Percentiles rank a stretch among this genome's conserved stretches.
Conservation (phyloP, 2,888 invertebrate species). For the Carcina quercana region DNA sequence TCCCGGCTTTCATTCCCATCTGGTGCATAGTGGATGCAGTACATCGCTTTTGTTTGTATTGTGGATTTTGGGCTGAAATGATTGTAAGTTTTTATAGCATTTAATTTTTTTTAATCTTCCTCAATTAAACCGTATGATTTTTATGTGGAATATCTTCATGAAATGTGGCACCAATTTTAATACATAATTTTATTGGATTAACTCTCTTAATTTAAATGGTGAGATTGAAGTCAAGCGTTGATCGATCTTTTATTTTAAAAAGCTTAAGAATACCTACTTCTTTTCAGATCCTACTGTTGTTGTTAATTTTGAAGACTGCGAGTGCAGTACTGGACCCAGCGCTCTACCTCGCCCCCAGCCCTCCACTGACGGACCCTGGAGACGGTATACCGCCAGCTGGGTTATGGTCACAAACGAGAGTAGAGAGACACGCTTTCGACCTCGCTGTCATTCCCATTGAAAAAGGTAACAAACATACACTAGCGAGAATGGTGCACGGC, state of each 20-base stretch:
- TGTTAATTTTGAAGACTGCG: conserved; percentile 20
- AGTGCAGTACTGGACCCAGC: conserved; percentile 49
- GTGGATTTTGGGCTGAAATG: no score
- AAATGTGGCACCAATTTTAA: not conserved
- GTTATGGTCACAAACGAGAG: conserved; percentile 30
- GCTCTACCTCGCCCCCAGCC: conserved; percentile 49
- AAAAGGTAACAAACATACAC: conserved; percentile 3
- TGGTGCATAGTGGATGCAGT: no score
- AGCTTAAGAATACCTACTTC: not conserved
- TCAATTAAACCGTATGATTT: no score
- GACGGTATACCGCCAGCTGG: conserved; percentile 23
- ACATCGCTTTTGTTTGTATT: no score
- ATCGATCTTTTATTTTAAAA: no score
- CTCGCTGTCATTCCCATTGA: conserved; percentile 8
- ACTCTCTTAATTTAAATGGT: no score
- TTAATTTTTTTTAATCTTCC: no score
- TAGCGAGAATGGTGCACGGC: conserved; percentile 20
- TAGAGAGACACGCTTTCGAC: conserved; percentile 13
- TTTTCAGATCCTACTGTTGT: conserved; percentile 13
- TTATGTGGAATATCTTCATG: no score
- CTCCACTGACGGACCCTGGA: conserved; percentile 34
- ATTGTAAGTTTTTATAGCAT: no score
- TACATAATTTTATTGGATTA: no score
- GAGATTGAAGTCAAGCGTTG: no score
- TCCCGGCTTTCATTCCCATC: conserved; percentile 23